A percentile compares a stretch with the other conserved stretches of the same genome.
Evolutionary conservation across 2,888 invertebrate species (phyloP).

Genomic region (Timema cristinae): DNA sequence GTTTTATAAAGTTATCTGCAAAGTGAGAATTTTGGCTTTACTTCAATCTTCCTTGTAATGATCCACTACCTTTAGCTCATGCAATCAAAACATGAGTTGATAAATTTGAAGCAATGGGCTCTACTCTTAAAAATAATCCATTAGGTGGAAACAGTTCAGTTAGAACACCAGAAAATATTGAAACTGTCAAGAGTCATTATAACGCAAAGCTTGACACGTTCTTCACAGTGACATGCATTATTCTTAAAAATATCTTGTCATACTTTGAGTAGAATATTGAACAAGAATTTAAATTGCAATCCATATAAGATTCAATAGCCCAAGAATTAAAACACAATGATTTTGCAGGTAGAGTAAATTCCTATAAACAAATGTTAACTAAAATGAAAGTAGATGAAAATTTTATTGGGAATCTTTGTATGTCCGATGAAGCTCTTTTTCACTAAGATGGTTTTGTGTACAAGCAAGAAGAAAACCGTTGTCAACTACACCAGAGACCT

Average conservation of each 20-base stretch:
- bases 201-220: not conserved
- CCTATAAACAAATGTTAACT: no score
- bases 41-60: not conserved
- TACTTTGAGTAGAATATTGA: no score
- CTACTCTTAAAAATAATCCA: conserved; percentile 10
- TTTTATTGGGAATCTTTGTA: no score
- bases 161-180: conserved; percentile 3
- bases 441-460: no score
- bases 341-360: no score
- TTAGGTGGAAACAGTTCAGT: not conserved
- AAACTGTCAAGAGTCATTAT: not conserved
- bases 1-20: not conserved
- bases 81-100: conserved; percentile 6
- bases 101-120: conserved; percentile 2
- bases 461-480: no score
- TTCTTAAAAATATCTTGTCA: not conserved
- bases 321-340: no score
- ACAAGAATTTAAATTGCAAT: no score
- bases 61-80: not conserved
- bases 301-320: no score
- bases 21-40: not conserved
- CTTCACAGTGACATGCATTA: not conserved
- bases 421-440: no score
- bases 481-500: no score
- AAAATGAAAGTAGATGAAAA: no score